Base-by-base conservation (phyloP, 2,113 vertebrate genomes). In the Anhinga rufa region DNA sequence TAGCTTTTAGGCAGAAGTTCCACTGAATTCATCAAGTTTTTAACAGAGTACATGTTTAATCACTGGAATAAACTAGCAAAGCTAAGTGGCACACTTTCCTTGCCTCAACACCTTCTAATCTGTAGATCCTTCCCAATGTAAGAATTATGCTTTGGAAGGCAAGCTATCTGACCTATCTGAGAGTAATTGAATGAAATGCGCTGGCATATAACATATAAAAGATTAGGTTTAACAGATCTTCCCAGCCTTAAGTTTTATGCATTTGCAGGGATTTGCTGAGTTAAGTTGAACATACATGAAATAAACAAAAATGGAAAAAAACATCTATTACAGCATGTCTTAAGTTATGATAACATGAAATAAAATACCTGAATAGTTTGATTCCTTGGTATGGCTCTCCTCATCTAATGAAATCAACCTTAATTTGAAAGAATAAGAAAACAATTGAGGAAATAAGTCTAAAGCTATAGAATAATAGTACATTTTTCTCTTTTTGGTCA, bases 351-450 rank as follows among this genome's bases (percentile, higher is more conserved):
- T 21, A 88, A 94, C 38, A 76, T 62, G 60, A 95, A 90, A 90
- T 78, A 92, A 61, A 91, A 87, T 98, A 99, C 99, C 99, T 98
- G 98, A 96, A 76, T 72, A 95, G 52, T 72, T 65, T 3, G 94
- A 95, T 83, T 98, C 98, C 76, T 98, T 95, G 55, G 82, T 96
- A 88, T 97, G 96, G 95, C 96, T 98, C 93, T 99, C 98, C 44
- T 98, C 98, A 36, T 97, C 98, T 85, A 99, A 96, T 64, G 98
- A 99, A 98, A 99, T 98, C 94, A 99, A 98, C 96, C 99, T 99
- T 92, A 36, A 97, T 97, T 95, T 71, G 58, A 88, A 95, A 94
- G 82, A 84, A 61, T 31, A 91, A 82, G 71, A 88, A 92, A 83
- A 86, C 64, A 57, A 58, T 1, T 14, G 34, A 66, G 22, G n/a